Percentiles rank a stretch among this genome's conserved stretches.
These are phyloP conservation scores for Pristionchus mayeri DNA, from an alignment of 2,888 invertebrate species.

Conservation along the genomic window DNA sequence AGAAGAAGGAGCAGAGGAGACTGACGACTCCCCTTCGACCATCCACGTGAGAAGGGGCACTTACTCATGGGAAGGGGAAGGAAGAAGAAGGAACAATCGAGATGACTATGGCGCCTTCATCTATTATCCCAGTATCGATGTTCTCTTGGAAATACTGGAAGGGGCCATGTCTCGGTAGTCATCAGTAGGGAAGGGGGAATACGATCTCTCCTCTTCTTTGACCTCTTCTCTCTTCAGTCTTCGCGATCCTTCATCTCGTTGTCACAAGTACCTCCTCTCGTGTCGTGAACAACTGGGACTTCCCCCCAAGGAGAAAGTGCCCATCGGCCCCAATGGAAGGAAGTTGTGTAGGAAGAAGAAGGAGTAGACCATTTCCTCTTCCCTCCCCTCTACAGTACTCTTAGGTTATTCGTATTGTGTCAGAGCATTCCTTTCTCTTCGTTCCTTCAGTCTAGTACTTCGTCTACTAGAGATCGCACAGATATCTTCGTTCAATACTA, in stretches of 20 bases:
- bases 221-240: conserved; percentile 7
- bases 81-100: neutral
- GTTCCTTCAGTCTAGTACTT: conserved; percentile 24
- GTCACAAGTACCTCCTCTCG: conserved; percentile 67
- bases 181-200: too few relatives aligned
- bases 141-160: too few relatives aligned
- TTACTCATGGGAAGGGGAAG: too few relatives aligned
- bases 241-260: conserved; percentile 24
- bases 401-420: neutral
- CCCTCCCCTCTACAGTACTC: neutral
- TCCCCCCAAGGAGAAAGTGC: conserved; percentile 68
- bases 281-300: conserved; percentile 70
- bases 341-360: conserved; percentile 72
- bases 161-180: too few relatives aligned
- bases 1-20: conserved; percentile 14
- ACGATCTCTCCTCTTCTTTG: too few relatives aligned
- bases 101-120: too few relatives aligned
- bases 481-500: too few relatives aligned
- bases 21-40: conserved; percentile 12
- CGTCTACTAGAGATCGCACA: conserved; percentile 3
- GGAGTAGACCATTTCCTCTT: conserved; percentile 37
- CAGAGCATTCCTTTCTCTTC: conserved; percentile 1
- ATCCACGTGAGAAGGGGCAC: neutral
- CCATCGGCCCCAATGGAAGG: conserved; percentile 72
- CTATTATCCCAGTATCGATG: too few relatives aligned